Conservation (phyloP, 2,797 vertebrate genomes). For the Periophthalmus magnuspinnatus region DNA sequence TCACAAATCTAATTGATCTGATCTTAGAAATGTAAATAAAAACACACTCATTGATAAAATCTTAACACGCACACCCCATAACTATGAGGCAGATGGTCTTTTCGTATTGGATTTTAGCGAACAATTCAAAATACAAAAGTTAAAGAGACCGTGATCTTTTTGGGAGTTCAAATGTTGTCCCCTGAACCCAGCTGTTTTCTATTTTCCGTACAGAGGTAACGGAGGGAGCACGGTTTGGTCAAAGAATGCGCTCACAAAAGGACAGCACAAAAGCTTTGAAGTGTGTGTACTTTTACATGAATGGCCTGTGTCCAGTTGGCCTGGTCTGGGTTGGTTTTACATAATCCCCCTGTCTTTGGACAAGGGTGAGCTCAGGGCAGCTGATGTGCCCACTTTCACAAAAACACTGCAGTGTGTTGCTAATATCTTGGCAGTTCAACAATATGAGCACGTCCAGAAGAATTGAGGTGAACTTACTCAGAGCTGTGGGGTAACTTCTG, state of each 20-base stretch:
- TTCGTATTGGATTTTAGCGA: no score
- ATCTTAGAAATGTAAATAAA: no score
- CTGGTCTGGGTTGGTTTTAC: background rate
- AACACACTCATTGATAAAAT: no score
- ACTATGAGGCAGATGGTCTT: no score
- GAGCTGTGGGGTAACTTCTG: no score
- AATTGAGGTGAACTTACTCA: no score
- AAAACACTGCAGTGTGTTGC: background rate
- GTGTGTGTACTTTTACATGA: slow-evolving; percentile 6
- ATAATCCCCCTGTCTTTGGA: background rate
- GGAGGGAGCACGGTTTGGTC: background rate
- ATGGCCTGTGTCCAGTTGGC: background rate
- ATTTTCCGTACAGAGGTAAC: background rate
- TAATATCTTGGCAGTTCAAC: background rate
- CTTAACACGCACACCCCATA: no score
- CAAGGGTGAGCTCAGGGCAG: background rate
- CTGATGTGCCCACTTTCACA: background rate
- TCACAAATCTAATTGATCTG: no score
- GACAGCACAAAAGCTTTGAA: background rate
- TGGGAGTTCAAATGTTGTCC: background rate
- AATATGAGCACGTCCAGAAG: background rate
- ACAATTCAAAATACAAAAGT: no score
- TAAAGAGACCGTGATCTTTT: no score
- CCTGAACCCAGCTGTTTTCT: background rate
- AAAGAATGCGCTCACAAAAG: background rate